These are phyloP conservation scores for Pygoscelis antarcticus DNA, from an alignment of 2,113 vertebrate genomes.

Conservation along the genomic window DNA sequence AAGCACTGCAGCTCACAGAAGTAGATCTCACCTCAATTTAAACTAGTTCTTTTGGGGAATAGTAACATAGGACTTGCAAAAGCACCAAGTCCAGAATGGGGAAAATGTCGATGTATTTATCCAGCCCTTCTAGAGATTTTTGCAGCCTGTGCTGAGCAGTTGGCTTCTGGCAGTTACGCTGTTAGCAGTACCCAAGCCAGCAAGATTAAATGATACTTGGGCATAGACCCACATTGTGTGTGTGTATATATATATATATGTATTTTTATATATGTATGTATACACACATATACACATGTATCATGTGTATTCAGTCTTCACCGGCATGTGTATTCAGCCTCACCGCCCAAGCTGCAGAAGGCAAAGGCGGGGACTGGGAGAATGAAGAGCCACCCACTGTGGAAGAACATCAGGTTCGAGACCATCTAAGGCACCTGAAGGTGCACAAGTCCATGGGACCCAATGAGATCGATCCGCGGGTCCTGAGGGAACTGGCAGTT, in stretches of 20 bases:
- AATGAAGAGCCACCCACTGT: no score
- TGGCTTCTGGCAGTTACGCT: not conserved
- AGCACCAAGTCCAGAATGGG: not conserved
- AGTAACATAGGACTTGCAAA: not conserved
- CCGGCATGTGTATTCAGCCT: no score
- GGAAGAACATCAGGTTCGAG: no score
- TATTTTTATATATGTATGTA: not conserved
- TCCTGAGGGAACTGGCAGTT: no score
- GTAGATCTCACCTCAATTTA: not conserved
- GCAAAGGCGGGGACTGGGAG: no score
- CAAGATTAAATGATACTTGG: not conserved
- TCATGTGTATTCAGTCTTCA: no score
- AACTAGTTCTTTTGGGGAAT: not conserved
- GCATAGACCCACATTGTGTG: no score
- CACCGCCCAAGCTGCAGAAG: no score
- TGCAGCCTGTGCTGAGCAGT: not conserved
- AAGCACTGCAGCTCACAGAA: not conserved
- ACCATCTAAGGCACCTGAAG: no score
- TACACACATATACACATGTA: not conserved
- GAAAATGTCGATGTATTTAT: not conserved
- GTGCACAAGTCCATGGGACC: no score
- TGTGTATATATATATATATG: not conserved
- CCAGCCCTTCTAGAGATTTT: not conserved
- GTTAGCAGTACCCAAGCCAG: not conserved
- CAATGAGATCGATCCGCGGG: no score